phyloP scores from a whole-genome alignment of 2,113 vertebrate genomes.

The Camelus dromedarius region DNA sequence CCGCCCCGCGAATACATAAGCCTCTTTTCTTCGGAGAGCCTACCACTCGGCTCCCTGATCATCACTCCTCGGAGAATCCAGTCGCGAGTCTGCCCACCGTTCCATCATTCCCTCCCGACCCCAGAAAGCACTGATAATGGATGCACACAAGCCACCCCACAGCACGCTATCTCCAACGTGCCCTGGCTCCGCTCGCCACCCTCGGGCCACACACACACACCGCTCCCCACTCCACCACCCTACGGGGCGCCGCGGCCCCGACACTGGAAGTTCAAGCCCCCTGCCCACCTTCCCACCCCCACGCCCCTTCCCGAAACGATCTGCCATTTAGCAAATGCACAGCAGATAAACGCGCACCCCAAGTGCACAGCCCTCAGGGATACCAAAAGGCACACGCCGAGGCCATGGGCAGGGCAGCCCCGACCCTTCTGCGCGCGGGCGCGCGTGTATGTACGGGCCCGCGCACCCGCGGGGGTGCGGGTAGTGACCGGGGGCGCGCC shows the following conservation, averaged over 20 bases:
- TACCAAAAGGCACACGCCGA: neutral
- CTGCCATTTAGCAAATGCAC: neutral
- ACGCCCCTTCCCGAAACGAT: neutral
- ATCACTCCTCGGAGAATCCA: constrained; percentile 5
- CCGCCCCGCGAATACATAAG: neutral
- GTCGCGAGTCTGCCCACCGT: neutral
- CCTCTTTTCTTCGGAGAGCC: neutral
- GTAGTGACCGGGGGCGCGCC: constrained; percentile 64
- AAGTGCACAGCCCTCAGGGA: neutral
- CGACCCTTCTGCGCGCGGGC: neutral
- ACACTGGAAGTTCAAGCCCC: neutral
- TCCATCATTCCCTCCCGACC: constrained; percentile 18
- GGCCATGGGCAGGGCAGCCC: neutral
- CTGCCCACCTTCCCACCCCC: constrained; percentile 30
- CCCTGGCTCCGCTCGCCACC: neutral
- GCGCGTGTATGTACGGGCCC: neutral
- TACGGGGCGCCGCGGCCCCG: neutral
- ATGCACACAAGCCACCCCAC: neutral
- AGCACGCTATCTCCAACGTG: neutral
- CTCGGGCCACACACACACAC: neutral
- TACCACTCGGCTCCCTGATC: neutral
- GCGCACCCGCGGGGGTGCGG: neutral
- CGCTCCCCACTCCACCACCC: neutral
- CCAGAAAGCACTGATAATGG: neutral
- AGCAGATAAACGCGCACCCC: neutral